A percentile compares a stretch with the other conserved stretches of the same genome.
These are phyloP conservation scores for Hyles lineata DNA, from an alignment of 2,888 invertebrate genomes.

Conservation along the genomic window DNA sequence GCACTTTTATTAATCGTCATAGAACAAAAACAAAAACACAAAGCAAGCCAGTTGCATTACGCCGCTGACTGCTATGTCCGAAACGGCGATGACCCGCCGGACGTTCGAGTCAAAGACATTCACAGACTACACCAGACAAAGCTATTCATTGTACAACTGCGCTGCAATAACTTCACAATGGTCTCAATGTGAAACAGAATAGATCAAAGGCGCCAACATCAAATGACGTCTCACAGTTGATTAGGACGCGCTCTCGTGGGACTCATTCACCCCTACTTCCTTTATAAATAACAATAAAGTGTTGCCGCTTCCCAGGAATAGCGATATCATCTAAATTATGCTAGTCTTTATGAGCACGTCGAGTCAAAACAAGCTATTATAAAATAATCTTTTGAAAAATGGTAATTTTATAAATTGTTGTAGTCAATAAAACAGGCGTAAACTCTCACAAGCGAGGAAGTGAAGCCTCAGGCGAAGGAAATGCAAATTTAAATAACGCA, in stretches of 20 bases:
- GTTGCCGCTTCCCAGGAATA: slow-evolving; percentile 5
- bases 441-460: too few species aligned
- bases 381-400: background rate
- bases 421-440: background rate
- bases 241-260: slow-evolving; percentile 20
- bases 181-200: slow-evolving; percentile 18
- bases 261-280: slow-evolving; percentile 12
- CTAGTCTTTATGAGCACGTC: background rate
- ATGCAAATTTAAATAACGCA: too few species aligned
- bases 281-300: slow-evolving; percentile 21
- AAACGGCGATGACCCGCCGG: background rate
- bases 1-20: background rate
- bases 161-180: slow-evolving; percentile 6
- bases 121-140: background rate
- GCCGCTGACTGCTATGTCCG: background rate
- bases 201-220: slow-evolving; percentile 17
- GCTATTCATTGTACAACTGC: background rate
- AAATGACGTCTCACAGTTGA: slow-evolving; percentile 18
- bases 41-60: background rate
- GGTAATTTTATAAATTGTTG: background rate
- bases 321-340: slow-evolving; percentile 1
- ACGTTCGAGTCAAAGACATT: slow-evolving; percentile 4
- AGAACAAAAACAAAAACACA: background rate
- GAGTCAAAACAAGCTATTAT: slow-evolving; percentile 5
- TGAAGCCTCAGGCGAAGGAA: too few species aligned